phyloP scores from a whole-genome alignment of 2,888 invertebrate species.

The Melipona bicolor region DNA sequence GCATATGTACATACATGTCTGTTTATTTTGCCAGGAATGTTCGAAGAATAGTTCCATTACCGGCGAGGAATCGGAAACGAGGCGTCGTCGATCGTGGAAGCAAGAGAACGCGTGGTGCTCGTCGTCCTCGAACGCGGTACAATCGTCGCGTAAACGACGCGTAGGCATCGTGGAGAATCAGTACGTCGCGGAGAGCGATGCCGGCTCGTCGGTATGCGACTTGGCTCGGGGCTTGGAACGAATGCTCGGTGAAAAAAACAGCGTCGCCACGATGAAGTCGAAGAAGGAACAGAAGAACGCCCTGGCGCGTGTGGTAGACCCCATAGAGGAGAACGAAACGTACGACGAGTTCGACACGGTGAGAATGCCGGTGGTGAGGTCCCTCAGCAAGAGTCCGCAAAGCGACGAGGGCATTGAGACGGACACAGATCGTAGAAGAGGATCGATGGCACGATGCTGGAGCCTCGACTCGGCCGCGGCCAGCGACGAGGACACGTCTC shows the following conservation, averaged over 20 bases:
- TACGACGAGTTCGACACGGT: slow-evolving; percentile 77
- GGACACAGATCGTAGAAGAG: slow-evolving; percentile 73
- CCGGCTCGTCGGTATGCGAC: slow-evolving; percentile 58
- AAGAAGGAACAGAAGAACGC: slow-evolving; percentile 50
- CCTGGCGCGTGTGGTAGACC: slow-evolving; percentile 48
- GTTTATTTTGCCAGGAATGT: not conserved
- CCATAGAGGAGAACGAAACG: slow-evolving; percentile 74
- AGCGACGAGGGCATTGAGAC: slow-evolving; percentile 82
- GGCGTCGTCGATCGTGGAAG: slow-evolving; percentile 11
- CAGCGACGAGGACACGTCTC: slow-evolving; percentile 84
- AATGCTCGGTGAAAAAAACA: slow-evolving; percentile 41
- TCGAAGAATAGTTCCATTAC: not conserved
- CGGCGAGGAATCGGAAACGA: not conserved
- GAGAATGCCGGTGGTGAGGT: slow-evolving; percentile 73
- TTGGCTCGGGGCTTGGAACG: slow-evolving; percentile 53
- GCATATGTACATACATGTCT: not conserved
- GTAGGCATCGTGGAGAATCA: slow-evolving; percentile 69
- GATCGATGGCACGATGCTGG: slow-evolving; percentile 81
- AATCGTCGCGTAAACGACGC: slow-evolving; percentile 59
- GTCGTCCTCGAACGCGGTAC: slow-evolving; percentile 28
- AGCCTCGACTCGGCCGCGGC: slow-evolving; percentile 86
- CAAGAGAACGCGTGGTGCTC: slow-evolving; percentile 6
- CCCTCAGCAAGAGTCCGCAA: slow-evolving; percentile 77
- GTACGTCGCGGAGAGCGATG: slow-evolving; percentile 56
- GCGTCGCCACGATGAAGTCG: slow-evolving; percentile 66